Percentiles rank a stretch among this genome's conserved stretches.
Conservation (phyloP, 2,888 invertebrate genomes). For the Lasius fuliginosus region DNA sequence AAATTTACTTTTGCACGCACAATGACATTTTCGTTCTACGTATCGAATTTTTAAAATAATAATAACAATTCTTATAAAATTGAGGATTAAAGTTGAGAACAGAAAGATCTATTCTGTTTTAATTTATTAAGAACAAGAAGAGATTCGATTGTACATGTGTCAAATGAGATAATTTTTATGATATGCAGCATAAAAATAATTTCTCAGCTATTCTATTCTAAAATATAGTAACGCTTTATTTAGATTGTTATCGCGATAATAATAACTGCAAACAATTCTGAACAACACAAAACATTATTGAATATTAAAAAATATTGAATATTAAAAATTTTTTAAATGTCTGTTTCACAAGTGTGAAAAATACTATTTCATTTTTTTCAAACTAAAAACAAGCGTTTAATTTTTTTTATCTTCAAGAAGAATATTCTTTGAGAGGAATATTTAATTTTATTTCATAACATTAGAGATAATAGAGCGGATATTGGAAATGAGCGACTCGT, state of each 20-base stretch:
- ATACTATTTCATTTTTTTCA: not conserved
- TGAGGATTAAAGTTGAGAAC: not conserved
- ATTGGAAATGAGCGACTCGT: constrained; percentile 34
- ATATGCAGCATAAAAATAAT: not conserved
- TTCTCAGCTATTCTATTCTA: not conserved
- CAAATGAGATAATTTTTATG: not conserved
- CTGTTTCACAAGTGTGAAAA: constrained; percentile 2
- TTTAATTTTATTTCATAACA: not conserved
- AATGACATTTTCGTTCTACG: not conserved
- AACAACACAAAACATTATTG: not conserved
- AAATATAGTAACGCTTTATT: constrained; percentile 26
- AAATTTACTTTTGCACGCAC: not conserved
- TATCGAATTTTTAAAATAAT: not conserved
- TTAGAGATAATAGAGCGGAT: constrained; percentile 5
- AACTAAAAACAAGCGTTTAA: not conserved
- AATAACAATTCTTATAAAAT: not conserved
- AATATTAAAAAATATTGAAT: not conserved
- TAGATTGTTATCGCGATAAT: not conserved
- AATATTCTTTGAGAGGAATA: not conserved
- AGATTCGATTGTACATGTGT: not conserved
- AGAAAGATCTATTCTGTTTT: not conserved
- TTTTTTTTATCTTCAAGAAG: not conserved
- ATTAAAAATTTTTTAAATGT: not conserved
- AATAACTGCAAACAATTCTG: not conserved
- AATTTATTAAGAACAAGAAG: not conserved